Percentiles rank a stretch among this genome's conserved stretches.
Evolutionary conservation across 2,888 invertebrate genomes (phyloP).

Genomic region (Fragum sueziense): DNA sequence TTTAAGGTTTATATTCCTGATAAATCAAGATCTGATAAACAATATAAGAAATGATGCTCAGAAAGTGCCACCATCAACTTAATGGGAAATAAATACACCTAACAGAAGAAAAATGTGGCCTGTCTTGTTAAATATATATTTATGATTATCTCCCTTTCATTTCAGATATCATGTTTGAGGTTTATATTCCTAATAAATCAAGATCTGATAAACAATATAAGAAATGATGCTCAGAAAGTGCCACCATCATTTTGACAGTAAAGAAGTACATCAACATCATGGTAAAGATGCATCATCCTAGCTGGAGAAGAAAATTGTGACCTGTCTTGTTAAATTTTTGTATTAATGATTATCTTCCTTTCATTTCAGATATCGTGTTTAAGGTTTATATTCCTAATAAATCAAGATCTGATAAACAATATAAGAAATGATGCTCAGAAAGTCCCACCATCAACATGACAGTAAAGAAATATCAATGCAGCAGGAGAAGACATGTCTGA

Average conservation of each 20-base stretch:
- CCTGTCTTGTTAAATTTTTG: too few relatives aligned
- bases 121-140: too few relatives aligned
- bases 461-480: too few relatives aligned
- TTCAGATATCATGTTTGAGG: slow-evolving; percentile 92
- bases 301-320: too few relatives aligned
- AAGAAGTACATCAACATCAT: too few relatives aligned
- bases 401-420: slow-evolving; percentile 94
- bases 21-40: slow-evolving; percentile 95
- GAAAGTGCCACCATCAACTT: slow-evolving; percentile 63
- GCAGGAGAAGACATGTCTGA: too few relatives aligned
- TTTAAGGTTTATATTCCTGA: slow-evolving; percentile 94
- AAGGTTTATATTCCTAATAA: slow-evolving; percentile 95
- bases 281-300: too few relatives aligned
- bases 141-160: too few relatives aligned
- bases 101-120: too few relatives aligned
- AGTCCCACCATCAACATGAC: slow-evolving; percentile 46
- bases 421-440: slow-evolving; percentile 91
- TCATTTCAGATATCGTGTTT: slow-evolving; percentile 91
- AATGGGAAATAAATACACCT: too few relatives aligned
- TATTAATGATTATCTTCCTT: too few relatives aligned
- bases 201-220: slow-evolving; percentile 93
- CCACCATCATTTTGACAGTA: slow-evolving; percentile 38
- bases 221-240: slow-evolving; percentile 88
- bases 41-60: slow-evolving; percentile 93
- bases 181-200: slow-evolving; percentile 97